Conservation (phyloP, 2,113 vertebrate species). For the Triplophysa rosa region DNA sequence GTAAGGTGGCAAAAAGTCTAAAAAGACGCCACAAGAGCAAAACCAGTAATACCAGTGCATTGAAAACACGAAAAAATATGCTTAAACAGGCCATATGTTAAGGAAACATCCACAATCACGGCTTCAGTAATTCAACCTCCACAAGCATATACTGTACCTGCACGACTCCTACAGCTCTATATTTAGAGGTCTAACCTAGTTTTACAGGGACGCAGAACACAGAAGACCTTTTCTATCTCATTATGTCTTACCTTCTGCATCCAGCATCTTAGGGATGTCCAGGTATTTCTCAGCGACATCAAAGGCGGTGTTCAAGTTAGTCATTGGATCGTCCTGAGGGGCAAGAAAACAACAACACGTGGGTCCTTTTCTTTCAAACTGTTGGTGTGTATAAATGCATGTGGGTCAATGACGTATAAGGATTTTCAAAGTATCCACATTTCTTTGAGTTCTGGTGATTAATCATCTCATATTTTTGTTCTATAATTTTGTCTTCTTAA, state of each 20-base stretch:
- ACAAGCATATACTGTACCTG: constrained; percentile 8
- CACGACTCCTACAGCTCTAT: constrained; percentile 40
- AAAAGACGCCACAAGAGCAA: background rate
- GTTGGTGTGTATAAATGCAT: too few relatives aligned
- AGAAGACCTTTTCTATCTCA: background rate
- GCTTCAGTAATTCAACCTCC: constrained; percentile 26
- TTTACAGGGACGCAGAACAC: background rate
- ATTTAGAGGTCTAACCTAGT: constrained; percentile 42
- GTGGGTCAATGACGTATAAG: too few relatives aligned
- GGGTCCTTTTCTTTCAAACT: background rate
- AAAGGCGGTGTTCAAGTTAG: constrained; percentile 92
- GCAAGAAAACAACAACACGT: background rate
- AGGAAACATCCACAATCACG: background rate
- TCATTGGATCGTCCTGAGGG: constrained; percentile 88
- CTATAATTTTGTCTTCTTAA: too few relatives aligned
- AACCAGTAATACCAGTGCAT: too few relatives aligned
- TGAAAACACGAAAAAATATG: background rate
- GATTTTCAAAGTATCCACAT: too few relatives aligned
- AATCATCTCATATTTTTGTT: too few relatives aligned
- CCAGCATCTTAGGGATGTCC: constrained; percentile 95
- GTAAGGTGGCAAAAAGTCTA: background rate
- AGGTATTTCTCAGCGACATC: constrained; percentile 92
- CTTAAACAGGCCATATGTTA: background rate
- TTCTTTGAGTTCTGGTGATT: too few relatives aligned
- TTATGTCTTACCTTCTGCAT: constrained; percentile 86